These are phyloP conservation scores for Drosophila seclusa DNA, from an alignment of 2,888 invertebrate species.

Conservation along the genomic window DNA sequence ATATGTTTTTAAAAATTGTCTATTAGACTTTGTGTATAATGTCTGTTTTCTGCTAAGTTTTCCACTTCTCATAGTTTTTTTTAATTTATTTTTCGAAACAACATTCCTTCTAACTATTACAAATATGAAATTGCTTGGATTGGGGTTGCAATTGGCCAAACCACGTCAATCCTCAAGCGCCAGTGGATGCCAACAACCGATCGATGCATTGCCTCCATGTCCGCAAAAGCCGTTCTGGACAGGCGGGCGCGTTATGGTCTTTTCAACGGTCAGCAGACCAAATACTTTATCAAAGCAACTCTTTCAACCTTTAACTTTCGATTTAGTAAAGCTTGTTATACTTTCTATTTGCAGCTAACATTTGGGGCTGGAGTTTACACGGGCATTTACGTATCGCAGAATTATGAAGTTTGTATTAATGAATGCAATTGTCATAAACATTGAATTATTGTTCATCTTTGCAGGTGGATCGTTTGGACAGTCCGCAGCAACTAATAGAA, in stretches of 20 bases:
- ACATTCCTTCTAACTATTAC: neutral
- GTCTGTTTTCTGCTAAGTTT: neutral
- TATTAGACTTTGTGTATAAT: neutral
- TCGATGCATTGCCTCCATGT: conserved; percentile 42
- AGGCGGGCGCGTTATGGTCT: conserved; percentile 10
- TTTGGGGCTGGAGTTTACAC: conserved; percentile 89
- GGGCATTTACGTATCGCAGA: conserved; percentile 90
- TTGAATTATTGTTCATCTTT: conserved; percentile 37
- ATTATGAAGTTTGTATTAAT: conserved; percentile 88
- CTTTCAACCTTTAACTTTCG: neutral
- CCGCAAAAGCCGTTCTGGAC: conserved; percentile 51
- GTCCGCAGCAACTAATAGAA: conserved; percentile 90
- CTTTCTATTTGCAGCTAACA: conserved; percentile 86
- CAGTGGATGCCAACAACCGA: neutral
- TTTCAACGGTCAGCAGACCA: conserved; percentile 47
- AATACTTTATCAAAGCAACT: neutral
- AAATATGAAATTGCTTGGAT: conserved; percentile 57
- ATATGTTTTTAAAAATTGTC: neutral
- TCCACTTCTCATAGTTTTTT: neutral
- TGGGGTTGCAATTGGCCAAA: conserved; percentile 43
- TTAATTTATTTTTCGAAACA: neutral
- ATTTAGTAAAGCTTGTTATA: neutral
- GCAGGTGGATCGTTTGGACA: conserved; percentile 94
- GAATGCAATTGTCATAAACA: neutral
- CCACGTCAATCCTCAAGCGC: neutral